phyloP scores from a whole-genome alignment of 2,888 invertebrate genomes.

The Tupiocoris notatus region DNA sequence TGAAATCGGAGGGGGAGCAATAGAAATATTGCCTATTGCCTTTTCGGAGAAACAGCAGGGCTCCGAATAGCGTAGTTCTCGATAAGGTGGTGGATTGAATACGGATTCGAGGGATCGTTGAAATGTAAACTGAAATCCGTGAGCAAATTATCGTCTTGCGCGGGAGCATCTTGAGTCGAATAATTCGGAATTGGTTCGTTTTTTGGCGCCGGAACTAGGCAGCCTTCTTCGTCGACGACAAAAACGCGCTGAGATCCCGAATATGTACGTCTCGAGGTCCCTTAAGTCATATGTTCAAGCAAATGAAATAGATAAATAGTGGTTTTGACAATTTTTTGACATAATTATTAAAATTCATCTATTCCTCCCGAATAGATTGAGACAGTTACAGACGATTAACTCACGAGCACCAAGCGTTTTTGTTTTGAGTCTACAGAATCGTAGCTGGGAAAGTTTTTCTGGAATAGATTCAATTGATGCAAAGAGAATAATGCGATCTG shows the following conservation, averaged over 20 bases:
- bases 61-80: constrained; percentile 29
- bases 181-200: not conserved
- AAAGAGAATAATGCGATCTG: no score
- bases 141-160: not conserved
- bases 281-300: not conserved
- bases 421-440: no score
- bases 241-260: constrained; percentile 21
- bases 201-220: not conserved
- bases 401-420: no score
- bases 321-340: no score
- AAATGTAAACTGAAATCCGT: not conserved
- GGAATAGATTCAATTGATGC: no score
- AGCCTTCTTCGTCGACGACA: constrained; percentile 33
- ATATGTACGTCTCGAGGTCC: not conserved
- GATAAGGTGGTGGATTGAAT: constrained; percentile 13
- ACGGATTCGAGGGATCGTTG: not conserved
- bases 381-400: no score
- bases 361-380: no score
- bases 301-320: no score
- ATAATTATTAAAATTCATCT: no score
- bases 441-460: no score
- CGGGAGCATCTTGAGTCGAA: no score
- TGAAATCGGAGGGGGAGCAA: no score
- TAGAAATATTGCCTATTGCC: not conserved
- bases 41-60: constrained; percentile 3